phyloP scores from a whole-genome alignment of 1,140 invertebrate genomes.

The Amyelois transitella region DNA sequence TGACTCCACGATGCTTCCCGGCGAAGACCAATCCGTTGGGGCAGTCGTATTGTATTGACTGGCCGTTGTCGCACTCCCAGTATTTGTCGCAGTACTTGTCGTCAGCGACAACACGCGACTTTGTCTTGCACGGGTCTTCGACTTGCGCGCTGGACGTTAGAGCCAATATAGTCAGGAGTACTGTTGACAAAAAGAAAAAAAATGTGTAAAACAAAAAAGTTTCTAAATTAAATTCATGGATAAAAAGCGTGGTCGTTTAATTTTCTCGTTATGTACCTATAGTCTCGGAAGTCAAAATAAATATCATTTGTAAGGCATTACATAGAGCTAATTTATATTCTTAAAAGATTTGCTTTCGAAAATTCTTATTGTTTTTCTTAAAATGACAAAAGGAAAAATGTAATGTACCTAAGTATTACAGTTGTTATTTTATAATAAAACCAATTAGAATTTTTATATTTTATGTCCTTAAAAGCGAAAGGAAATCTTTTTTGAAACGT shows the following conservation, averaged over 20 bases:
- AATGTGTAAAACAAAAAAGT: background rate
- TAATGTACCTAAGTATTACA: too few species aligned
- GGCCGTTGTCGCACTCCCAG: slow-evolving; percentile 86
- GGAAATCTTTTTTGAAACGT: background rate
- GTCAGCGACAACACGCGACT: slow-evolving; percentile 83
- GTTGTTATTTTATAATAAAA: too few species aligned
- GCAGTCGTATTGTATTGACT: slow-evolving; percentile 89
- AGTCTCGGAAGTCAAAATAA: too few species aligned
- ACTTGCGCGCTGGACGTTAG: slow-evolving; percentile 43
- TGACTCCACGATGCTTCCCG: slow-evolving; percentile 88
- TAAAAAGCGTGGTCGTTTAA: too few species aligned
- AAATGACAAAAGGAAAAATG: too few species aligned
- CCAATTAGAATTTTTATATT: too few species aligned
- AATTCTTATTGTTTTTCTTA: too few species aligned
- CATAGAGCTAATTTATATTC: background rate
- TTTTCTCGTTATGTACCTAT: too few species aligned
- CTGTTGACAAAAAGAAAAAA: slow-evolving; percentile 27
- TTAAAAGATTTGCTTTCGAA: too few species aligned
- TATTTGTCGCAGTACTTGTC: slow-evolving; percentile 90
- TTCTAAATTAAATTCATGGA: too few species aligned
- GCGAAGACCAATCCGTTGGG: slow-evolving; percentile 93
- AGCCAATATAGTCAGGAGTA: slow-evolving; percentile 29
- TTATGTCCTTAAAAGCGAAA: background rate
- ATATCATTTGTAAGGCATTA: too few species aligned
- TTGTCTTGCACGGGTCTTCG: slow-evolving; percentile 86